Base-by-base conservation (phyloP, 2,113 vertebrate species). In the Turnix velox region DNA sequence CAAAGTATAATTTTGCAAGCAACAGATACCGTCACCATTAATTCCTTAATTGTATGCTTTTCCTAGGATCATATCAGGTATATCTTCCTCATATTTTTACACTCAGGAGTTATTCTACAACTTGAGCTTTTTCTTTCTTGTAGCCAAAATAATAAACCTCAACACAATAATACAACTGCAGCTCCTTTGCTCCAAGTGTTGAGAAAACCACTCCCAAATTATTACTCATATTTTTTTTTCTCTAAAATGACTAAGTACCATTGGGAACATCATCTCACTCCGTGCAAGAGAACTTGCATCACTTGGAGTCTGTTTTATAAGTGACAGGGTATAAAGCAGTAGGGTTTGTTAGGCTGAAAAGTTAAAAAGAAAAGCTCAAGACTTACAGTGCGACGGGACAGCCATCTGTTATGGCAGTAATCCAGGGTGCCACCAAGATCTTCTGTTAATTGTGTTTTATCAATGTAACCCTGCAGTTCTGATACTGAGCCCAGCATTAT, bases 401-500 rank as follows among this genome's bases (percentile, higher is more conserved):
- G 98, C 99, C 99, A 99, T 97, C 98, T 98, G 94, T 98, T 98
- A 52, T 99, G 99, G 96, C 98, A 99, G 95, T 99, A 99, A 84
- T 98, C 98, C 98, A 99, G 98, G 14, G 98, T 98, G 58, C 99
- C 99, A 33, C 99, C 99, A 62, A 99, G 98, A 81, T 99, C 99
- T 95, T 98, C 98, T 8, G 98, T 99, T 97, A 99, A 98, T 97
- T 99, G 99, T 25, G 98, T 97, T 94, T 98, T 98, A 92, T 99
- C 99, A 63, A 99, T 98, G 96, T 99, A 99, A 73, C 97, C 96
- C 82, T 99, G 98, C 61, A 99, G 98, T 96, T 99, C 99, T 78
- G 99, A 98, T 42, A 99, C 96, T 66, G 99, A 99, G 97, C 99
- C 98, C 97, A 99, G 98, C 99, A 99, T 99, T 97, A 99, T 99